Percentiles rank a stretch among this genome's conserved stretches.
Evolutionary conservation across 2,797 vertebrate species (phyloP).

Genomic region (Uromys caudimaculatus): DNA sequence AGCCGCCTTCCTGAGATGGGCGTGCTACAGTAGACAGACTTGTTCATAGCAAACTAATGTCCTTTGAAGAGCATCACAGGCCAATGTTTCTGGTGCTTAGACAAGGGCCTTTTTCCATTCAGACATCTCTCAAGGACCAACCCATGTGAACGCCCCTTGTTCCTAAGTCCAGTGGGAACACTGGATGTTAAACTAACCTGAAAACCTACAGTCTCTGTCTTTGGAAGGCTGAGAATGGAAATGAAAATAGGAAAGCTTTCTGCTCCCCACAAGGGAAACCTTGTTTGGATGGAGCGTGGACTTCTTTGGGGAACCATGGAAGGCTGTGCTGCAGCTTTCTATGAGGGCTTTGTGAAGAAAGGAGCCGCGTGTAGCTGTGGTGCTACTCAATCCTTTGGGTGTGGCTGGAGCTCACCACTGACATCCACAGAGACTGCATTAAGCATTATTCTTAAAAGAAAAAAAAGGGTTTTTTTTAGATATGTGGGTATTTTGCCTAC

Average conservation of each 20-base stretch:
- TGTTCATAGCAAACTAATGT: neutral
- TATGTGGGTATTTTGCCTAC: neutral
- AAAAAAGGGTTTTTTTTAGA: neutral
- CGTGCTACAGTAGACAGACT: neutral
- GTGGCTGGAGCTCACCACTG: neutral
- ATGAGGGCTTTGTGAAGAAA: conserved; percentile 25
- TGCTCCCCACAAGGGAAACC: conserved; percentile 24
- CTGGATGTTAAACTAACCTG: neutral
- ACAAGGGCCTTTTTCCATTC: neutral
- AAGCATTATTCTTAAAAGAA: neutral
- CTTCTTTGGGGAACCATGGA: neutral
- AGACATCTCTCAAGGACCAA: neutral
- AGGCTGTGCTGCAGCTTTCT: neutral
- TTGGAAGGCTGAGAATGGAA: neutral
- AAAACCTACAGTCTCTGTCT: neutral
- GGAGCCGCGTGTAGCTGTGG: neutral
- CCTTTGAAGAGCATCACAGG: neutral
- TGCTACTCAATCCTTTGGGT: neutral
- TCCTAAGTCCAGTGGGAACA: neutral
- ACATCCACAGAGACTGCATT: neutral
- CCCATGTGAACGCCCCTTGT: neutral
- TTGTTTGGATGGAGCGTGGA: conserved; percentile 4
- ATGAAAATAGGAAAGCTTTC: neutral
- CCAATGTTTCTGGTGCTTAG: neutral
- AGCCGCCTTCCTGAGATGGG: neutral